A percentile compares a stretch with the other conserved stretches of the same genome.
phyloP scores from a whole-genome alignment of 2,797 vertebrate genomes.

The Gymnopithys bicolor region DNA sequence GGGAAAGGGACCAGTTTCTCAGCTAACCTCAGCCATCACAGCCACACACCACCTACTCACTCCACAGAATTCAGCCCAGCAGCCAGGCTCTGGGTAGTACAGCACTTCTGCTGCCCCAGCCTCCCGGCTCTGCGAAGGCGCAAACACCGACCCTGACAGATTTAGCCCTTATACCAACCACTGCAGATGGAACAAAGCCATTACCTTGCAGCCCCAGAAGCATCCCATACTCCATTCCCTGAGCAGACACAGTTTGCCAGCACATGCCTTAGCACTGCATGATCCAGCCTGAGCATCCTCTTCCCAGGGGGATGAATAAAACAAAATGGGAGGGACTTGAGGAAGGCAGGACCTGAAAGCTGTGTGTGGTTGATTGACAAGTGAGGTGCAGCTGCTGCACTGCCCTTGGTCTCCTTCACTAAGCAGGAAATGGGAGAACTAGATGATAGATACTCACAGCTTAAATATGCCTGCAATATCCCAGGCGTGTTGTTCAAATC shows the following conservation, averaged over 20 bases:
- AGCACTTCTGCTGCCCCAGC: too few relatives aligned
- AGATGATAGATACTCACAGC: background rate
- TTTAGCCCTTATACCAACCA: background rate
- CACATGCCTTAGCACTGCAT: background rate
- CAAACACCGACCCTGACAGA: rapidly evolving
- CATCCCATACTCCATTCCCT: background rate
- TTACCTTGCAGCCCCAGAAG: background rate
- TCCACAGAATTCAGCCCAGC: background rate
- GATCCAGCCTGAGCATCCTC: background rate
- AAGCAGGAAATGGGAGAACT: background rate
- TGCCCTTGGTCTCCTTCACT: background rate
- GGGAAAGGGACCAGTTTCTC: background rate
- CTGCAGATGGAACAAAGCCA: background rate
- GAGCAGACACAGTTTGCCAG: background rate
- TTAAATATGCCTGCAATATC: background rate
- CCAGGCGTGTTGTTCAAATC: background rate
- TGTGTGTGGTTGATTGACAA: rapidly evolving
- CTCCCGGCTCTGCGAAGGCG: rapidly evolving
- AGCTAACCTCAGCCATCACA: background rate
- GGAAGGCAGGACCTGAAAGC: background rate
- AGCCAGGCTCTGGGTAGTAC: background rate
- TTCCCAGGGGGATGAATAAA: background rate
- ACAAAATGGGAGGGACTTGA: background rate
- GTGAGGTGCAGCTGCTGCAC: background rate
- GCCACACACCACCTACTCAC: too few relatives aligned